Conservation (phyloP, 2,888 invertebrate species). For the Orthosia gothica region DNA sequence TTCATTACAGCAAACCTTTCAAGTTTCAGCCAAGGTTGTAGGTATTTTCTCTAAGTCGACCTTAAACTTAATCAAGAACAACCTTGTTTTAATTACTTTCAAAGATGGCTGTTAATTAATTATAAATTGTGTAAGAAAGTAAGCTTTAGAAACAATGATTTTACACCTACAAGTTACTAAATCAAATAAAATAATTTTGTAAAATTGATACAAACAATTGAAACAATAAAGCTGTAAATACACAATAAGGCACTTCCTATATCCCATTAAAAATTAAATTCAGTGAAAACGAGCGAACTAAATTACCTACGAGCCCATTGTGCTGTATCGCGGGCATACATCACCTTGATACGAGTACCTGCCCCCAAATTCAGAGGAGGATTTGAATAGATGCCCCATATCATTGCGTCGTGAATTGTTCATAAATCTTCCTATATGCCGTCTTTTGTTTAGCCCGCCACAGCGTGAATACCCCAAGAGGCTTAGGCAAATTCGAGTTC, state of each 20-base stretch:
- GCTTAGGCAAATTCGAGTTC: constrained; percentile 81
- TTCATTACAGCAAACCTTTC: constrained; percentile 73
- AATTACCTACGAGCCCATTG: constrained; percentile 76
- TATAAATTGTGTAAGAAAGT: constrained; percentile 37
- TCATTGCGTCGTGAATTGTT: constrained; percentile 88
- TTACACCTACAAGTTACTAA: constrained; percentile 1
- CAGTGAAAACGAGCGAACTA: constrained; percentile 68
- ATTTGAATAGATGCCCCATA: constrained; percentile 89
- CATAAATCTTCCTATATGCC: constrained; percentile 88
- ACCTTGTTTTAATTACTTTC: constrained; percentile 50
- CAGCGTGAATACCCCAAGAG: constrained; percentile 78
- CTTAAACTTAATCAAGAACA: constrained; percentile 54
- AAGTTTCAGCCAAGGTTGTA: constrained; percentile 63
- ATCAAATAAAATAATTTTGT: background rate
- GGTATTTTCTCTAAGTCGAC: constrained; percentile 34
- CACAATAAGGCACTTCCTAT: constrained; percentile 50
- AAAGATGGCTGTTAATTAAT: constrained; percentile 47
- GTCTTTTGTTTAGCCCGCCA: constrained; percentile 87
- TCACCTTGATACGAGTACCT: constrained; percentile 82
- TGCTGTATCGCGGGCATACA: constrained; percentile 79
- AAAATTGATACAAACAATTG: constrained; percentile 27
- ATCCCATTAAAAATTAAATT: constrained; percentile 76
- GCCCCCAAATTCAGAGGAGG: constrained; percentile 81
- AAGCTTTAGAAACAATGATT: constrained; percentile 1
- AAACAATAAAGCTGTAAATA: constrained; percentile 42